phyloP scores from a whole-genome alignment of 2,113 vertebrate genomes.

The Falco punctatus region DNA sequence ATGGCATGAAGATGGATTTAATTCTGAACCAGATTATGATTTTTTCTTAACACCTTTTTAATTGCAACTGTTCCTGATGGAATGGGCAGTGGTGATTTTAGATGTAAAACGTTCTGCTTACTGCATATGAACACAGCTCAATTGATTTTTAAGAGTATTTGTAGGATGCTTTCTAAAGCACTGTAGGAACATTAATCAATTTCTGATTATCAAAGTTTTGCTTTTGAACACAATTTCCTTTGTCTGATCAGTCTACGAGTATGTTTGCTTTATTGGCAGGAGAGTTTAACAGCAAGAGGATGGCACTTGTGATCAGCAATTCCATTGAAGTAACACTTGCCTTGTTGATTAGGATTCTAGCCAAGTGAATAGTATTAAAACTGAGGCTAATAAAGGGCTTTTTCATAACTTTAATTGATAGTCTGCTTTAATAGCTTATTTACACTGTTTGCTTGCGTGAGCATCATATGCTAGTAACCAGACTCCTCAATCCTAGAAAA shows the following conservation, averaged over 20 bases:
- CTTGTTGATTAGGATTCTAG: not conserved
- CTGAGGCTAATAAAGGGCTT: not conserved
- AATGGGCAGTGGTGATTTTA: not conserved
- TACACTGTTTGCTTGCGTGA: slow-evolving; percentile 2
- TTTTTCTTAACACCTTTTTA: not conserved
- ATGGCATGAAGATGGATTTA: not conserved
- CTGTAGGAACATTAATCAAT: not conserved
- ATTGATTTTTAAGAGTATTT: not conserved
- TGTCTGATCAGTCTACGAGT: not conserved
- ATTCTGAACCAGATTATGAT: not conserved
- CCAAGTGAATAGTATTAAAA: not conserved
- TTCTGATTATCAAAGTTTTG: not conserved
- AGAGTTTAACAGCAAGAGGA: not conserved
- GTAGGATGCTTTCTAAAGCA: not conserved
- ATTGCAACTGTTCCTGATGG: not conserved
- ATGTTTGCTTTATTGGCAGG: not conserved
- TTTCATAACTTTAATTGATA: slow-evolving; percentile 17
- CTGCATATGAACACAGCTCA: not conserved
- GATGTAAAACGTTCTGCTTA: not conserved
- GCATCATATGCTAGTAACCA: not conserved
- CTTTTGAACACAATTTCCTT: not conserved
- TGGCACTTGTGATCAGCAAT: not conserved
- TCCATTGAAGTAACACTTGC: not conserved
- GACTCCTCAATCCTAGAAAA: slow-evolving; percentile 43
- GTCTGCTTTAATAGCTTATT: slow-evolving; percentile 31